Percentiles rank a stretch among this genome's conserved stretches.
Conservation (phyloP, 2,797 vertebrate genomes). For the Sparus aurata region DNA sequence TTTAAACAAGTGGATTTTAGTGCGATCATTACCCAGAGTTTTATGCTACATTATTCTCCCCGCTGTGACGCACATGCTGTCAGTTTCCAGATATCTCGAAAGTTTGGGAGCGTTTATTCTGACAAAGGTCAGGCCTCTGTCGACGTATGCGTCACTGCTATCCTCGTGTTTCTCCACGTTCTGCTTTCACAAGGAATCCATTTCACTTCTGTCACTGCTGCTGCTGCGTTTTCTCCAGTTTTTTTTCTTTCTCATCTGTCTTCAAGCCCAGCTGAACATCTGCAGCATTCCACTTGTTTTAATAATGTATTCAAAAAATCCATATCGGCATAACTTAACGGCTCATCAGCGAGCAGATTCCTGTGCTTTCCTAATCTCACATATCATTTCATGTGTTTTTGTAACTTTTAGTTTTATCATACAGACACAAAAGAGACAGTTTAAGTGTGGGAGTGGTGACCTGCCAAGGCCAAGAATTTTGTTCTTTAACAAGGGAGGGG, state of each 20-base stretch:
- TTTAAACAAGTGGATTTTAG: constrained; percentile 63
- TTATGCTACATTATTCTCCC: constrained; percentile 49
- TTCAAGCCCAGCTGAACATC: constrained; percentile 49
- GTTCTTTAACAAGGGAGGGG: constrained; percentile 22
- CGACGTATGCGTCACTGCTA: constrained; percentile 73
- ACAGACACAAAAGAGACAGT: constrained; percentile 38
- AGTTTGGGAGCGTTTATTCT: constrained; percentile 56
- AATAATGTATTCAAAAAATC: constrained; percentile 51
- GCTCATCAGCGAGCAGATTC: constrained; percentile 38
- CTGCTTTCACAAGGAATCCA: constrained; percentile 70
- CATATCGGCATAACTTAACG: constrained; percentile 38
- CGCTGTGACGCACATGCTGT: constrained; percentile 77
- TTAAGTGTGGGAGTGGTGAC: constrained; percentile 25
- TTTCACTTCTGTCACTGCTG: constrained; percentile 57
- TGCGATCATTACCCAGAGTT: constrained; percentile 58
- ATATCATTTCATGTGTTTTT: constrained; percentile 22
- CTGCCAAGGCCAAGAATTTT: constrained; percentile 42
- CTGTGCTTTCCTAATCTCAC: constrained; percentile 18
- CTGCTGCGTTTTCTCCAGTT: constrained; percentile 28
- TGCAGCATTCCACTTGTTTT: constrained; percentile 65
- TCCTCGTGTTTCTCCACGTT: constrained; percentile 71
- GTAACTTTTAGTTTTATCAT: constrained; percentile 13
- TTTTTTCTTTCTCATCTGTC: constrained; percentile 45
- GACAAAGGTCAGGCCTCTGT: constrained; percentile 78
- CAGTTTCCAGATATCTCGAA: constrained; percentile 70